A percentile compares a stretch with the other conserved stretches of the same genome.
phyloP scores from a whole-genome alignment of 1,140 invertebrate genomes.

The Elymnias hypermnestra region DNA sequence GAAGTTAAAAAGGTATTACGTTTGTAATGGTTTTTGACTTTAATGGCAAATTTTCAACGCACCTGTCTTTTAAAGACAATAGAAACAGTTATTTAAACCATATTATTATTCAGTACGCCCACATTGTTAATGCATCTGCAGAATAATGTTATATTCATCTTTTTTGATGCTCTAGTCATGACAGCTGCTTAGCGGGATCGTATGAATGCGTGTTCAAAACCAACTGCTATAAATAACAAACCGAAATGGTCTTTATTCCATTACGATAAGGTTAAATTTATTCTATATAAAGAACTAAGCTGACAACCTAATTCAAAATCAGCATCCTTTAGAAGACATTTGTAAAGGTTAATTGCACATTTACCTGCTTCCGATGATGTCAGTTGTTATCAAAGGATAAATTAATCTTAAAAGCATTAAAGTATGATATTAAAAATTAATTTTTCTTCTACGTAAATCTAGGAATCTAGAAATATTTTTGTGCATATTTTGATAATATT shows the following conservation, averaged over 20 bases:
- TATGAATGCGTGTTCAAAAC: not conserved
- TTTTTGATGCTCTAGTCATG: not conserved
- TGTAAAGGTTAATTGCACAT: conserved; percentile 28
- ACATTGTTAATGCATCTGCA: conserved; percentile 1
- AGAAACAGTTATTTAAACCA: not conserved
- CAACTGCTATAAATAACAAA: conserved; percentile 3
- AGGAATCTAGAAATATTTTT: too few relatives aligned
- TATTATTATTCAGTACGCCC: too few relatives aligned
- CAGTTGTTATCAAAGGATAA: conserved; percentile 3
- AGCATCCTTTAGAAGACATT: conserved; percentile 29
- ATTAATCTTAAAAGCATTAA: not conserved
- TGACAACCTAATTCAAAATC: conserved; percentile 13
- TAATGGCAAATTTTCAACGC: too few relatives aligned
- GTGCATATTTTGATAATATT: too few relatives aligned
- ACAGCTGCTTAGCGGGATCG: conserved; percentile 12
- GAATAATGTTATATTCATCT: not conserved
- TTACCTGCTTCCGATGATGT: conserved; percentile 13
- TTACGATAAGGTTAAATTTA: too few relatives aligned
- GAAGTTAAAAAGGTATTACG: too few relatives aligned
- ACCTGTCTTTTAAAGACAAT: too few relatives aligned
- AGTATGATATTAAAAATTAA: too few relatives aligned
- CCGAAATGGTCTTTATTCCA: not conserved
- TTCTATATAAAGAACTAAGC: too few relatives aligned
- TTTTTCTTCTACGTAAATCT: too few relatives aligned
- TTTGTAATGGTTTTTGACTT: too few relatives aligned